phyloP scores from a whole-genome alignment of 2,888 invertebrate genomes.

The Furcula furcula region DNA sequence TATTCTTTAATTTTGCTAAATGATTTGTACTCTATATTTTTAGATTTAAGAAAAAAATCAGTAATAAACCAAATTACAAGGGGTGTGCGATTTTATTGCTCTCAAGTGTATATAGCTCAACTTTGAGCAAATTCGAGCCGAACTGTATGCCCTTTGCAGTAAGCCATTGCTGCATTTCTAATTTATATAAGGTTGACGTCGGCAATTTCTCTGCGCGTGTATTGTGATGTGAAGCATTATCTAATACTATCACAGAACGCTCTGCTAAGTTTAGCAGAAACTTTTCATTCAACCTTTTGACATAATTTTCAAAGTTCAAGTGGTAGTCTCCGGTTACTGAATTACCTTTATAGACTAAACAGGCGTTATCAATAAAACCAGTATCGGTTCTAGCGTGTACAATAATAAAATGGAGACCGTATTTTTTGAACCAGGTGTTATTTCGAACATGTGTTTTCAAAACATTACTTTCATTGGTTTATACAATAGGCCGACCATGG shows the following conservation, averaged over 20 bases:
- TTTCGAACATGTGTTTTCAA: constrained; percentile 11
- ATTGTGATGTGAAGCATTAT: constrained; percentile 7
- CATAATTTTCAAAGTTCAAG: too few species aligned
- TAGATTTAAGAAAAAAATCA: too few species aligned
- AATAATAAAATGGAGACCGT: constrained; percentile 13
- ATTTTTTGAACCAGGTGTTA: constrained; percentile 11
- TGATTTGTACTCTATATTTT: too few species aligned
- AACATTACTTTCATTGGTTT: constrained; percentile 18
- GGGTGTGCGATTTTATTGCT: too few species aligned
- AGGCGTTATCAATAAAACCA: constrained; percentile 19
- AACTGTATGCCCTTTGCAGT: constrained; percentile 4
- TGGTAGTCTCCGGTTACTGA: not conserved
- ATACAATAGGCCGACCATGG: constrained; percentile 18
- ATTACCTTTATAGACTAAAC: constrained; percentile 3
- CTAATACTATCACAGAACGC: constrained; percentile 12
- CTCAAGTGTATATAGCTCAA: constrained; percentile 3
- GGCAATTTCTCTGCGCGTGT: constrained; percentile 6
- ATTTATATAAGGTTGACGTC: constrained; percentile 5
- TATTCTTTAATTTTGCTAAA: too few species aligned
- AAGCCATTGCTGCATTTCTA: constrained; percentile 13
- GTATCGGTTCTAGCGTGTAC: constrained; percentile 15
- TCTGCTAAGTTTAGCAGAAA: constrained; percentile 8
- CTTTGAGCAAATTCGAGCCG: constrained; percentile 4
- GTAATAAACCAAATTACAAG: too few species aligned
- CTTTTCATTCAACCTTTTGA: constrained; percentile 19